These are phyloP conservation scores for Amorpha juglandis DNA, from an alignment of 2,888 invertebrate species.

Conservation along the genomic window DNA sequence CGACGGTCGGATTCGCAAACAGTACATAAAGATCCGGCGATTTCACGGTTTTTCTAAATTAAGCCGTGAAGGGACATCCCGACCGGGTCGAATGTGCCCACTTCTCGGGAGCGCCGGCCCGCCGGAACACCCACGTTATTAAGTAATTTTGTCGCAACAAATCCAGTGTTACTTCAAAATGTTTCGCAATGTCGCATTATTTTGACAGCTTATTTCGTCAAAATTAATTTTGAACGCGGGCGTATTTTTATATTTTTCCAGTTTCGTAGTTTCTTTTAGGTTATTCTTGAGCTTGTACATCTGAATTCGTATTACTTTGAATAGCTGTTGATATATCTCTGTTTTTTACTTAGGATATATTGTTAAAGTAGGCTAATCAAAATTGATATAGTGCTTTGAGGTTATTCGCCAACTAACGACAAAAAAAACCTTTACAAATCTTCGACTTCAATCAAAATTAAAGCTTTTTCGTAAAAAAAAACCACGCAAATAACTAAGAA, in stretches of 20 bases:
- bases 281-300: too few relatives aligned
- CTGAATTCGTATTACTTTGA: too few relatives aligned
- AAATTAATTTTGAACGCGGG: slow-evolving; percentile 43
- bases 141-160: slow-evolving; percentile 72
- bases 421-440: too few relatives aligned
- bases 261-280: not conserved
- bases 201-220: slow-evolving; percentile 53
- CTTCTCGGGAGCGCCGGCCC: slow-evolving; percentile 37
- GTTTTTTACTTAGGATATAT: too few relatives aligned
- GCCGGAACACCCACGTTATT: slow-evolving; percentile 56
- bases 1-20: slow-evolving; percentile 73
- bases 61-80: slow-evolving; percentile 73
- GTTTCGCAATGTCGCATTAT: slow-evolving; percentile 36
- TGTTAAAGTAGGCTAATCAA: too few relatives aligned
- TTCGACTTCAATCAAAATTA: too few relatives aligned
- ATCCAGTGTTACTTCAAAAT: slow-evolving; percentile 63
- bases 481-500: too few relatives aligned
- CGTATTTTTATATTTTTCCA: not conserved
- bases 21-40: slow-evolving; percentile 75
- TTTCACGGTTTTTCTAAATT: slow-evolving; percentile 76
- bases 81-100: slow-evolving; percentile 62
- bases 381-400: too few relatives aligned
- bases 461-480: too few relatives aligned
- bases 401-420: too few relatives aligned
- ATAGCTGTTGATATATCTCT: too few relatives aligned